Percentiles rank a stretch among this genome's conserved stretches.
phyloP scores from a whole-genome alignment of 2,797 vertebrate species.

The Perodicticus potto region DNA sequence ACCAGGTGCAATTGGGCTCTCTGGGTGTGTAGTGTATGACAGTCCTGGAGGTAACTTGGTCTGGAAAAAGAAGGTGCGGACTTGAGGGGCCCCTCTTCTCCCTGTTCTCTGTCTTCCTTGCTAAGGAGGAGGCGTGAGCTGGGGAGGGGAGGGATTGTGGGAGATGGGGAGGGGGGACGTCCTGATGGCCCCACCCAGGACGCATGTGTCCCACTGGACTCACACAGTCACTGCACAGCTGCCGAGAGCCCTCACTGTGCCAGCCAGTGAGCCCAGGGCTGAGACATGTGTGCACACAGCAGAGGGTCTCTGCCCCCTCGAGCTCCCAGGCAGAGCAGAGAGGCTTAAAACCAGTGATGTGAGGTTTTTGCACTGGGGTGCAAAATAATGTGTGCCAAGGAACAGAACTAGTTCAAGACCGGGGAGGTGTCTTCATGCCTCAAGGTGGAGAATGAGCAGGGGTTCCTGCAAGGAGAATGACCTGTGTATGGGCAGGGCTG shows the following conservation, averaged over 20 bases:
- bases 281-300: neutral
- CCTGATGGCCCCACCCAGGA: neutral
- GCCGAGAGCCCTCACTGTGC: accelerated
- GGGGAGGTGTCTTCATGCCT: neutral
- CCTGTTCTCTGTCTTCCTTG: neutral
- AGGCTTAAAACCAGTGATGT: neutral
- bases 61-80: neutral
- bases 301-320: neutral
- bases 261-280: neutral
- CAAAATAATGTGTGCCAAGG: accelerated
- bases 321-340: neutral
- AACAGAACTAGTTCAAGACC: neutral
- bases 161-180: neutral
- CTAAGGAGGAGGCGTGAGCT: neutral
- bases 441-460: neutral
- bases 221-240: neutral
- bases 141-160: neutral
- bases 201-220: neutral
- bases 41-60: neutral
- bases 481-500: neutral
- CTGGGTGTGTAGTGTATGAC: too few species aligned
- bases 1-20: accelerated
- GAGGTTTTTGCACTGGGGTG: too few species aligned
- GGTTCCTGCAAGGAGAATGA: neutral
- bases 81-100: neutral